A percentile compares a stretch with the other conserved stretches of the same genome.
These are phyloP conservation scores for Accipiter virgatus DNA, from an alignment of 2,113 vertebrate species.

Conservation along the genomic window DNA sequence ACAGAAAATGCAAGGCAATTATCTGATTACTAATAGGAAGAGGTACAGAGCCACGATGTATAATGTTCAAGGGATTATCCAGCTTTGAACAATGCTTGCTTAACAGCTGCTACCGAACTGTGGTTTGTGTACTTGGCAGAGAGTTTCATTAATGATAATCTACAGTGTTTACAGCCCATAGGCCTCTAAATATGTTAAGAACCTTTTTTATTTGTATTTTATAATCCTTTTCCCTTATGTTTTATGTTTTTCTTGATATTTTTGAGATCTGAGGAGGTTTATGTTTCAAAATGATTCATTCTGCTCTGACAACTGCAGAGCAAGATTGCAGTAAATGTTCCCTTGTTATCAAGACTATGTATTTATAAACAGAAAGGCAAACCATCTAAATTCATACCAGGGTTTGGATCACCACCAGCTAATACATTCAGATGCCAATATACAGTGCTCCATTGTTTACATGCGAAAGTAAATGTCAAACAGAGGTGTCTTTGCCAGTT, in stretches of 20 bases:
- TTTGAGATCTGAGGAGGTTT: slow-evolving; percentile 70
- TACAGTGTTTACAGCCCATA: slow-evolving; percentile 61
- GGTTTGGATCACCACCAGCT: slow-evolving; percentile 60
- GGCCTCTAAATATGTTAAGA: slow-evolving; percentile 57
- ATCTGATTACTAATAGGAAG: slow-evolving; percentile 48
- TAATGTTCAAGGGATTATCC: slow-evolving; percentile 51
- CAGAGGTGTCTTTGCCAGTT: slow-evolving; percentile 60
- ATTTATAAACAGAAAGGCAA: slow-evolving; percentile 68
- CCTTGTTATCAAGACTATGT: slow-evolving; percentile 62
- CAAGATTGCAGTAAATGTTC: slow-evolving; percentile 69
- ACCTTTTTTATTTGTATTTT: slow-evolving; percentile 64
- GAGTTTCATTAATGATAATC: slow-evolving; percentile 60
- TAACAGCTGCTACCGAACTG: slow-evolving; percentile 43
- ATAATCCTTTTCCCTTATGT: slow-evolving; percentile 56
- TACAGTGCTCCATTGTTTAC: slow-evolving; percentile 59
- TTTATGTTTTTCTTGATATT: slow-evolving; percentile 70
- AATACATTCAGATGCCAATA: slow-evolving; percentile 67
- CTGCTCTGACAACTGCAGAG: slow-evolving; percentile 61
- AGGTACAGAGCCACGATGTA: slow-evolving; percentile 2
- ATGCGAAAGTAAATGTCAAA: slow-evolving; percentile 65
- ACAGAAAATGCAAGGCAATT: slow-evolving; percentile 37
- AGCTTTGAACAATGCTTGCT: slow-evolving; percentile 59
- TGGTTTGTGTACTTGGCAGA: slow-evolving; percentile 33
- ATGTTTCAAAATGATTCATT: slow-evolving; percentile 75
- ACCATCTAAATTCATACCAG: slow-evolving; percentile 62